phyloP scores from a whole-genome alignment of 2,888 invertebrate species.

The Microplitis deprimator region DNA sequence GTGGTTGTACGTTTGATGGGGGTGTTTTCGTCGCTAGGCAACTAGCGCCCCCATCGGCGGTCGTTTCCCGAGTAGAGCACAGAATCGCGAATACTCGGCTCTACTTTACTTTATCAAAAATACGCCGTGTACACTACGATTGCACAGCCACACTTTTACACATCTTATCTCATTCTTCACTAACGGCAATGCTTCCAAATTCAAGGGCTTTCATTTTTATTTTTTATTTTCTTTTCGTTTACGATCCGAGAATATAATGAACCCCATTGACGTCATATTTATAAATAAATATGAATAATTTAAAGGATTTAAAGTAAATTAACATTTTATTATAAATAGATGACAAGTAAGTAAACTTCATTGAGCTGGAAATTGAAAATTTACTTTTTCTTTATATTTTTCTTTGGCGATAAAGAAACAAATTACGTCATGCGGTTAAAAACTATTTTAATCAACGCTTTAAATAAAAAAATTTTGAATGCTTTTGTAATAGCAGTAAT shows the following conservation, averaged over 20 bases:
- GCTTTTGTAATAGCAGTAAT: no score
- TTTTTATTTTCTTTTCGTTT: neutral
- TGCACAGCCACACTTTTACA: neutral
- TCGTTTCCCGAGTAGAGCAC: slow-evolving; percentile 40
- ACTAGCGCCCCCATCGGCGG: slow-evolving; percentile 56
- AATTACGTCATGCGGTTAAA: no score
- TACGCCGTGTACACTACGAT: slow-evolving; percentile 11
- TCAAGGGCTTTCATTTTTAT: neutral
- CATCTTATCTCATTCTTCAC: neutral
- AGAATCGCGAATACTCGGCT: slow-evolving; percentile 41
- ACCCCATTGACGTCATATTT: neutral
- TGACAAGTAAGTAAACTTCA: neutral
- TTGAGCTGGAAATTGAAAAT: no score
- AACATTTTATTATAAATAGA: neutral
- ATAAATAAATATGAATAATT: neutral
- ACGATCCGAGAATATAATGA: neutral
- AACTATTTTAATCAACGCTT: no score
- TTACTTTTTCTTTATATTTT: no score
- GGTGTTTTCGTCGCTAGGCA: slow-evolving; percentile 39
- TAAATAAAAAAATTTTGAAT: no score
- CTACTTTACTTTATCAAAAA: slow-evolving; percentile 17
- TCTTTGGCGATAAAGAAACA: no score
- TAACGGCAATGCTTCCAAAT: neutral
- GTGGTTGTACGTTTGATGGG: slow-evolving; percentile 30
- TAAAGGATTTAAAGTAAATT: neutral